phyloP scores from a whole-genome alignment of 2,888 invertebrate genomes.

The Lithophane ornitopus region DNA sequence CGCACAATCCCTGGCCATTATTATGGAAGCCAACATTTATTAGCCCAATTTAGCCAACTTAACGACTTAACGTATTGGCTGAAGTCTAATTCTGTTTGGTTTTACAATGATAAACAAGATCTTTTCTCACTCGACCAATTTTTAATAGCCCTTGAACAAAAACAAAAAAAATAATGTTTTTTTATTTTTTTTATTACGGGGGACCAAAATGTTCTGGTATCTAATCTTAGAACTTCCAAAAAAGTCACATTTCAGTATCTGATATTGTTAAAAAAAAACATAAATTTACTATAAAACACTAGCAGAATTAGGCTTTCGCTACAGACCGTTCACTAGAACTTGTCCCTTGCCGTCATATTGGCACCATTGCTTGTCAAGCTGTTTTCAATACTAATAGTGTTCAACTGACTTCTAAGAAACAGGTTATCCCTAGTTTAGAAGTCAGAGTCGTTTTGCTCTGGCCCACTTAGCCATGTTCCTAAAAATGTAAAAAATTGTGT shows the following conservation, averaged over 20 bases:
- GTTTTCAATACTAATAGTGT: too few relatives aligned
- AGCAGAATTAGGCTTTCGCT: constrained; percentile 34
- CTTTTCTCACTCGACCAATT: not conserved
- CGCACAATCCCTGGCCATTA: constrained; percentile 66
- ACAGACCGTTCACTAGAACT: too few relatives aligned
- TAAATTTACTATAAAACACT: constrained; percentile 3
- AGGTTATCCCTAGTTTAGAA: too few relatives aligned
- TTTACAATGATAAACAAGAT: not conserved
- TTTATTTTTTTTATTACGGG: not conserved
- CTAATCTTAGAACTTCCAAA: constrained; percentile 1
- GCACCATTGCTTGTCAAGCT: too few relatives aligned
- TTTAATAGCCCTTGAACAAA: not conserved
- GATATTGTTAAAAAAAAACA: not conserved
- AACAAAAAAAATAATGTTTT: not conserved
- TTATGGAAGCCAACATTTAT: constrained; percentile 48
- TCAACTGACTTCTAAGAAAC: too few relatives aligned
- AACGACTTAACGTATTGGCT: not conserved
- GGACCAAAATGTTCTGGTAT: constrained; percentile 41
- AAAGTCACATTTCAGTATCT: not conserved
- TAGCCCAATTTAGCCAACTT: constrained; percentile 45
- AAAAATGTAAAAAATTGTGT: too few relatives aligned
- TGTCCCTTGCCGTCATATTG: too few relatives aligned
- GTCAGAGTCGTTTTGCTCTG: too few relatives aligned
- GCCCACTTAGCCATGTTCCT: too few relatives aligned
- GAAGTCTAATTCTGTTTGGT: constrained; percentile 31